A percentile compares a stretch with the other conserved stretches of the same genome.
phyloP scores from a whole-genome alignment of 2,113 vertebrate species.

The Syrrhaptes paradoxus region DNA sequence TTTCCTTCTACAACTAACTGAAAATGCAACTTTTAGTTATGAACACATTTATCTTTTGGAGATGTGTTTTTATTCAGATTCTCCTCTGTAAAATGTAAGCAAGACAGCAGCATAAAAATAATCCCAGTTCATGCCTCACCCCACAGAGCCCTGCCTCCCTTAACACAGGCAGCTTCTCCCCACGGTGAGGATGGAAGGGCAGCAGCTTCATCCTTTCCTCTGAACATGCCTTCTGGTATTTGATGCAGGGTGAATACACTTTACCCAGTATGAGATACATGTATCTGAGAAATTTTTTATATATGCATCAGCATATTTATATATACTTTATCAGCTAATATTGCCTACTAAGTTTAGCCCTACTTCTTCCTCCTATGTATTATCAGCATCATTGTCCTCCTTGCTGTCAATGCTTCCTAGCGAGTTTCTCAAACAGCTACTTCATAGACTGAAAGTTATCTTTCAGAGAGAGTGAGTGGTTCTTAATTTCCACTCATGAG shows the following conservation, averaged over 20 bases:
- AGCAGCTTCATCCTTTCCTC: background rate
- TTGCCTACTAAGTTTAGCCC: background rate
- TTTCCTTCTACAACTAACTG: background rate
- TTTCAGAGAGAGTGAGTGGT: background rate
- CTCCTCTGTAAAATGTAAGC: background rate
- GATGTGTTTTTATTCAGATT: background rate
- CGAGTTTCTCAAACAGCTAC: background rate
- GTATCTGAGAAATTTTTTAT: background rate
- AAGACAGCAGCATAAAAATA: background rate
- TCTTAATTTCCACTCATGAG: background rate
- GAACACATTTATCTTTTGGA: background rate
- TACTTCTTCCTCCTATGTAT: background rate
- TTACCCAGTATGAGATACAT: background rate
- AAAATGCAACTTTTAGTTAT: background rate
- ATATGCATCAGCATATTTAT: background rate
- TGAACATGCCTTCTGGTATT: background rate
- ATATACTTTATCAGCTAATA: background rate
- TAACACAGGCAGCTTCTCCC: background rate
- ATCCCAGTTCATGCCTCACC: background rate
- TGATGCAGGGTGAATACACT: background rate
- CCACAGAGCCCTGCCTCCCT: background rate
- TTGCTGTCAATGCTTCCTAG: background rate
- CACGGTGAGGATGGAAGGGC: background rate
- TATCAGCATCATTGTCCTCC: background rate
- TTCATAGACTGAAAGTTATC: background rate